Evolutionary conservation across 2,888 invertebrate species (phyloP).

Genomic region (Epinotia demarniana): DNA sequence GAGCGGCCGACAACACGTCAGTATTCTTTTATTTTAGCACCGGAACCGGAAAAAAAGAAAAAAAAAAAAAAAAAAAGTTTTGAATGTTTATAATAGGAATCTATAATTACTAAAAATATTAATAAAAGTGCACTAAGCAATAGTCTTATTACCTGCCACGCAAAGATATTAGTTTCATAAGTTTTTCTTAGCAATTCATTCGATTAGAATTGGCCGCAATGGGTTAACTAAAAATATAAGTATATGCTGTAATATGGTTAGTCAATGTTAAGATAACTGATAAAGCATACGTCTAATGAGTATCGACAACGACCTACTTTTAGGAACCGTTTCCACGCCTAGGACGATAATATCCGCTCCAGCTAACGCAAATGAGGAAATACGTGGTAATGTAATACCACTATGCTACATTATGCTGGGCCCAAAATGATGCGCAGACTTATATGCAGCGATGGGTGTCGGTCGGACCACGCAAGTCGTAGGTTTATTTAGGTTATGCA

Average conservation of each 20-base stretch:
- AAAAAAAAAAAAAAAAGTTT: no score
- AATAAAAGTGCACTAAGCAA: background rate
- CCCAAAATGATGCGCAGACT: background rate
- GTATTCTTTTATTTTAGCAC: no score
- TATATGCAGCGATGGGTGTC: background rate
- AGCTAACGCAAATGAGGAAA: constrained; percentile 12
- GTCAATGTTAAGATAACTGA: constrained; percentile 1
- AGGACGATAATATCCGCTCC: constrained; percentile 6
- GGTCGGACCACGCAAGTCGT: no score
- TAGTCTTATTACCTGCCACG: background rate
- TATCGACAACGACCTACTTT: background rate
- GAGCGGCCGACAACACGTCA: no score
- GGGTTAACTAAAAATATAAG: background rate
- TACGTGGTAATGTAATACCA: background rate
- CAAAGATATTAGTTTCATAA: background rate
- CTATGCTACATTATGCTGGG: background rate
- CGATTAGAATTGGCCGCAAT: constrained; percentile 12
- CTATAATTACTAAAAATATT: no score
- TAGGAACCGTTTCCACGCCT: constrained; percentile 5
- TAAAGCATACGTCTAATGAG: background rate
- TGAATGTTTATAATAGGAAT: no score
- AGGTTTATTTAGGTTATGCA: no score
- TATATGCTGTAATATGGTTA: background rate
- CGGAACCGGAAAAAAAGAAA: no score
- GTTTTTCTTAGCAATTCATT: background rate